phyloP scores from a whole-genome alignment of 2,888 invertebrate genomes.

The Hypselothyrea guttata region DNA sequence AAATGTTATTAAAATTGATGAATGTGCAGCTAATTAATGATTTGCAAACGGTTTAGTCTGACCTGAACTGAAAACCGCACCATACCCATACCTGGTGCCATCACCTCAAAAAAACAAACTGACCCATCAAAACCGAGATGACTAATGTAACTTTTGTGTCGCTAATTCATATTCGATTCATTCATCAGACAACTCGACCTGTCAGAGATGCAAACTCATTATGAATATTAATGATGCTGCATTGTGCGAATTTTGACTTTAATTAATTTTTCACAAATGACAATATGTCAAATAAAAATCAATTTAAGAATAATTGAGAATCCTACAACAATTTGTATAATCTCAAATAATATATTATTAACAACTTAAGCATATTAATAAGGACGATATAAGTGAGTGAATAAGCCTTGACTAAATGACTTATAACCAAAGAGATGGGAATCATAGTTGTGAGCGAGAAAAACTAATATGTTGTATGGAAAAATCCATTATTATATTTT shows the following conservation, averaged over 20 bases:
- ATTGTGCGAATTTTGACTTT: constrained; percentile 43
- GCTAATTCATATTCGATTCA: constrained; percentile 59
- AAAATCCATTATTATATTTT: too few species aligned
- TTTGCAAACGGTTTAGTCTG: constrained; percentile 35
- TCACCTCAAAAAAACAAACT: constrained; percentile 7
- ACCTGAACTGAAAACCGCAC: constrained; percentile 4
- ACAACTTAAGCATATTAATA: too few species aligned
- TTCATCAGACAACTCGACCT: constrained; percentile 1
- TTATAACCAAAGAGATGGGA: too few species aligned
- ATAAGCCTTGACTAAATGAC: too few species aligned
- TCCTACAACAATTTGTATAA: too few species aligned
- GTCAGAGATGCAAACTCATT: constrained; percentile 13
- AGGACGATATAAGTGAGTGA: too few species aligned
- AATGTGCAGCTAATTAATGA: constrained; percentile 80
- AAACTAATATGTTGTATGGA: too few species aligned
- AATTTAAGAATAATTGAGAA: too few species aligned
- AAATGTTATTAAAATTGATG: constrained; percentile 81
- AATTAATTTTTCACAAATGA: not conserved
- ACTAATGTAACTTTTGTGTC: constrained; percentile 63
- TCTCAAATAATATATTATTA: too few species aligned
- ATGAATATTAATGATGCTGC: constrained; percentile 67
- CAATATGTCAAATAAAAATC: too few species aligned
- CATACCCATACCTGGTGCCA: not conserved
- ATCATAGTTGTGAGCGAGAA: too few species aligned
- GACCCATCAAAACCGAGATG: constrained; percentile 20